These are phyloP conservation scores for Brenthis daphne DNA, from an alignment of 2,888 invertebrate genomes.

Conservation along the genomic window DNA sequence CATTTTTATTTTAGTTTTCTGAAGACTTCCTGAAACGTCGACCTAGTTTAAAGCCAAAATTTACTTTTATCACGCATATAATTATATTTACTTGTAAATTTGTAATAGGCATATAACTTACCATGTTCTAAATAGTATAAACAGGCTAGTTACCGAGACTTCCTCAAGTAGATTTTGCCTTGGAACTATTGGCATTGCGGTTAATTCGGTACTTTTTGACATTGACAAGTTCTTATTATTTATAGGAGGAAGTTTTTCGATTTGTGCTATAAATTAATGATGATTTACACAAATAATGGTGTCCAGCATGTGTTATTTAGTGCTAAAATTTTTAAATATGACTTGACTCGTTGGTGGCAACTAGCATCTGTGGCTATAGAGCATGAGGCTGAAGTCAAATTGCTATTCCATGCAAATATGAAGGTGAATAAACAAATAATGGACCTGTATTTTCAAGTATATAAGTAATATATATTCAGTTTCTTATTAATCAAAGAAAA, in stretches of 20 bases:
- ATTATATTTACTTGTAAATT: background rate
- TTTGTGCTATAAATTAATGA: conserved; percentile 6
- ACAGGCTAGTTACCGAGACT: conserved; percentile 41
- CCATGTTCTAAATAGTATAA: background rate
- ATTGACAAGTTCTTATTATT: conserved; percentile 74
- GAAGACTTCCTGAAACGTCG: conserved; percentile 24
- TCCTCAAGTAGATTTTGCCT: conserved; percentile 65
- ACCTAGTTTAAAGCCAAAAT: background rate
- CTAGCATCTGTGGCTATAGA: no score
- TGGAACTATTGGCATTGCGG: conserved; percentile 67
- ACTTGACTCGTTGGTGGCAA: no score
- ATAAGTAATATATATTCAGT: no score
- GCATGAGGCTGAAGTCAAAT: no score
- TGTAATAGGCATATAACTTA: background rate
- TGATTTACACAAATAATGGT: background rate
- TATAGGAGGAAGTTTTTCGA: conserved; percentile 64
- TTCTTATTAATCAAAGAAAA: no score
- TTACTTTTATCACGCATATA: background rate
- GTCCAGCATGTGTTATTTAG: no score
- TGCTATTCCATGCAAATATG: no score
- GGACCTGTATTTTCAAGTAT: no score
- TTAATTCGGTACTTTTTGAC: conserved; percentile 72
- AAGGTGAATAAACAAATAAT: no score
- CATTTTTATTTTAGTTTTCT: conserved; percentile 30
- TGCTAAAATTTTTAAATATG: no score